Evolutionary conservation across 1,140 invertebrate genomes (phyloP).

Genomic region (Caligus rogercresseyi): DNA sequence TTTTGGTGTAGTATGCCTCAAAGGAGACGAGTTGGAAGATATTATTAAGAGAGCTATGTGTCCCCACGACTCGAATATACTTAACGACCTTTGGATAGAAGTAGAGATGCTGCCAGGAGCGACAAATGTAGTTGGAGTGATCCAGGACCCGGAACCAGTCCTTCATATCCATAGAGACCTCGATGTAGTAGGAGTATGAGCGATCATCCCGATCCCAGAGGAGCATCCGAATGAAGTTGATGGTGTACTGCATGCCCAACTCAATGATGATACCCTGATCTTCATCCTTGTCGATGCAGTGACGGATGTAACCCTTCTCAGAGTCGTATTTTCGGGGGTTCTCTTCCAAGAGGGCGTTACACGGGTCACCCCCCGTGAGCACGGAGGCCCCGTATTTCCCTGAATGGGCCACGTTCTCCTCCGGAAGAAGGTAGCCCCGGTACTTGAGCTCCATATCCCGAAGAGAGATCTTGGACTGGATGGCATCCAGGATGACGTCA

Average conservation of each 20-base stretch:
- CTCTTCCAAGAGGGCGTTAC: conserved; percentile 64
- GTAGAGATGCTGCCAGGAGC: conserved; percentile 89
- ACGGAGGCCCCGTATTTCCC: conserved; percentile 58
- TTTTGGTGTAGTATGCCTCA: conserved; percentile 65
- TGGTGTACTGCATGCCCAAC: conserved; percentile 65
- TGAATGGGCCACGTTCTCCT: conserved; percentile 75
- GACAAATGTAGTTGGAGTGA: conserved; percentile 71
- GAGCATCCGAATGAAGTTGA: conserved; percentile 80
- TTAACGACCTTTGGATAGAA: conserved; percentile 68
- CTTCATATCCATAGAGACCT: conserved; percentile 86
- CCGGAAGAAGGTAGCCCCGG: conserved; percentile 58
- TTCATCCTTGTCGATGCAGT: conserved; percentile 64
- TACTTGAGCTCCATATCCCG: conserved; percentile 59
- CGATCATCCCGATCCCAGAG: conserved; percentile 84
- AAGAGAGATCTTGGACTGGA: conserved; percentile 57
- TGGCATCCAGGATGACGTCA: conserved; percentile 82
- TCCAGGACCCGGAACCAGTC: conserved; percentile 86
- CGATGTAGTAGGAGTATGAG: conserved; percentile 92
- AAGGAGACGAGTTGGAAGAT: conserved; percentile 84
- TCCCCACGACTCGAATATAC: conserved; percentile 74
- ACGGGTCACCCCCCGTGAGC: conserved; percentile 68
- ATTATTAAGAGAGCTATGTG: conserved; percentile 86
- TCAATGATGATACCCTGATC: conserved; percentile 69
- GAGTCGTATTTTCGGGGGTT: conserved; percentile 71
- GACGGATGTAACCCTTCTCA: conserved; percentile 77